phyloP scores from a whole-genome alignment of 92 coral and sea anemone genomes.

The Phymanthus crucifer region DNA sequence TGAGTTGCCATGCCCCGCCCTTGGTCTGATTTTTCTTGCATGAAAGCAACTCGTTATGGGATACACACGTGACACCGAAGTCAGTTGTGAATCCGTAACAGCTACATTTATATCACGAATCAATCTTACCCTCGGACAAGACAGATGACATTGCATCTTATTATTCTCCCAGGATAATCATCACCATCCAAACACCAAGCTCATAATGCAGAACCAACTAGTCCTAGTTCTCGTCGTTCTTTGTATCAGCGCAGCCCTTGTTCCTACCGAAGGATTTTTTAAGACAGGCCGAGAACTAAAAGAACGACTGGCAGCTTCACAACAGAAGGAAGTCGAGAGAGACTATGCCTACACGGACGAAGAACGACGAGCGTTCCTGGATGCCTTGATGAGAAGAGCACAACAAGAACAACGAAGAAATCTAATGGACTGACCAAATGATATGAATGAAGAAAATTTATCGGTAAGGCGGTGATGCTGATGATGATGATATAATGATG shows the following conservation, averaged over 20 bases:
- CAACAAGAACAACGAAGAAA: conserved; percentile 15
- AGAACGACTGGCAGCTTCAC: conserved; percentile 5
- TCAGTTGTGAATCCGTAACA: too few species aligned
- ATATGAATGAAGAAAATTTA: not conserved
- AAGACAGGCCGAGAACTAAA: conserved; percentile 24
- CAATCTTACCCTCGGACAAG: too few species aligned
- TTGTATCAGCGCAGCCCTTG: conserved; percentile 19
- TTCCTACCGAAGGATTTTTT: conserved; percentile 26
- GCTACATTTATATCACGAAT: too few species aligned
- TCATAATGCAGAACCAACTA: conserved; percentile 23
- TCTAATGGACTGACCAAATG: not conserved
- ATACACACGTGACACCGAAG: too few species aligned
- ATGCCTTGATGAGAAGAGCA: conserved; percentile 15
- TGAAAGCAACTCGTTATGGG: too few species aligned
- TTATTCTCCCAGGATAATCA: not conserved
- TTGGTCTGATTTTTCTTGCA: too few species aligned
- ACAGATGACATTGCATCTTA: not conserved
- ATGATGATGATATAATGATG: too few species aligned
- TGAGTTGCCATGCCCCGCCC: too few species aligned
- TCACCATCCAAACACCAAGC: not conserved
- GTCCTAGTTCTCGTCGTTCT: conserved; percentile 27
- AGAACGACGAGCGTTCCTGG: conserved; percentile 19
- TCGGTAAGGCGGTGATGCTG: not conserved
- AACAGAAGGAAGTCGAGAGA: not conserved
- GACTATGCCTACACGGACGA: conserved; percentile 3